These are phyloP conservation scores for Rhogogaster chlorosoma DNA, from an alignment of 2,888 invertebrate genomes.

Conservation along the genomic window DNA sequence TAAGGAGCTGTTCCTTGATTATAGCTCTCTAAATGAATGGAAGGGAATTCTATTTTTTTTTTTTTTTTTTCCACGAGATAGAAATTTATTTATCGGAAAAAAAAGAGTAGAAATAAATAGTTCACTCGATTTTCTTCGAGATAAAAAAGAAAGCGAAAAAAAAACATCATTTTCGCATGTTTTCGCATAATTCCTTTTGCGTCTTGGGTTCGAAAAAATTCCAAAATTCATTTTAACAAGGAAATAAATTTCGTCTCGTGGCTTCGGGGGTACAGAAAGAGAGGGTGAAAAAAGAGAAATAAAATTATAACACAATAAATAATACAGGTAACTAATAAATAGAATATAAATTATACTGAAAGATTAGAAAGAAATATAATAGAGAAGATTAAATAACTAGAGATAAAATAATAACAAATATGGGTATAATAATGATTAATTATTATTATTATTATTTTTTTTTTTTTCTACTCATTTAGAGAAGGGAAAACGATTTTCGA, in stretches of 20 bases:
- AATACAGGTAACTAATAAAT: constrained; percentile 54
- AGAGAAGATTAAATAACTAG: neutral
- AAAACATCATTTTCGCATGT: neutral
- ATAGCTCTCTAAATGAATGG: neutral
- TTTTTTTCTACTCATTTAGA: neutral
- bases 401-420: neutral
- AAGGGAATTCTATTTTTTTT: neutral
- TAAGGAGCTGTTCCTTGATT: neutral
- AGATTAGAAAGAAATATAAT: neutral
- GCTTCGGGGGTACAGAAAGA: neutral
- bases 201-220: neutral
- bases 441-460: neutral
- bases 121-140: neutral
- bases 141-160: neutral
- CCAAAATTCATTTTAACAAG: neutral
- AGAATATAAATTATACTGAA: constrained; percentile 41
- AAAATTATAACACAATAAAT: constrained; percentile 55
- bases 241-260: neutral
- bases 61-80: neutral
- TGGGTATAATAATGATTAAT: neutral
- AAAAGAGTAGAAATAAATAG: neutral
- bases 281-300: constrained; percentile 30
- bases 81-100: constrained; percentile 18
- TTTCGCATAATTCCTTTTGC: neutral
- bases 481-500: neutral